Base-by-base conservation (phyloP, 1,140 invertebrate species). In the Pseudomyrmex pallidus region DNA sequence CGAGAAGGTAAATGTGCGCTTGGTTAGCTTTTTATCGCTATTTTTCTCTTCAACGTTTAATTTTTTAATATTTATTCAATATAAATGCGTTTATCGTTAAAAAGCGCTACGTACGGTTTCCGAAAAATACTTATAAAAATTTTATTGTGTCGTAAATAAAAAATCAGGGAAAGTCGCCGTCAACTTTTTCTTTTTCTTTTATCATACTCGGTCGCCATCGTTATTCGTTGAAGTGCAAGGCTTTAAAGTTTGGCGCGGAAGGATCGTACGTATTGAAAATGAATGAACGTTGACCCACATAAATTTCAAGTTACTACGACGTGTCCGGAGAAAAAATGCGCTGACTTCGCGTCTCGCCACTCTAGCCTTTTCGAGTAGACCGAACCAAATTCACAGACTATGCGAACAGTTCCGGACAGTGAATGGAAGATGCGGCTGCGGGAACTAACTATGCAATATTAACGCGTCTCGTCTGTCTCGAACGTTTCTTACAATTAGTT, bases 231-330 rank as follows among this genome's bases (percentile, higher is more conserved):
- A 70, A 70, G 74, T 13, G 52, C 22, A 22, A 74, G 8, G 3
- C 8, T 22, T 72, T 48, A 70, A 80, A 72, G 54, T 70, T 72
- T 72, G 62, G 48, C 22, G 4, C 22, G 15, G 54, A 70, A 70
- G 66, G 66, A 72, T 72, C 66, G 20, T 50, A 78, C 10, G 68
- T 78, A 59, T 25, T 20, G 66, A 64, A 83, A 77, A 73, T 64
- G 86, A 78, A 76, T 15, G 76, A 70, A 63, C 50, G 20, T 44
- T 67, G 67, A 67, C 73, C 66, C 66, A 86, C 80, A 77, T 86
- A 87, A 87, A 87, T 87, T 84, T 82, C 73, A 70, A 35, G 44
- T 20, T 74, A 73, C 25, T 64, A 64, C 48, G 85, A 12, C 66
- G 15, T 73, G 72, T 74, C 54, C 46, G 61, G 54, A 48, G 50